These are phyloP conservation scores for Manis crassicaudata DNA, from an alignment of 2,797 vertebrate genomes.

Conservation along the genomic window DNA sequence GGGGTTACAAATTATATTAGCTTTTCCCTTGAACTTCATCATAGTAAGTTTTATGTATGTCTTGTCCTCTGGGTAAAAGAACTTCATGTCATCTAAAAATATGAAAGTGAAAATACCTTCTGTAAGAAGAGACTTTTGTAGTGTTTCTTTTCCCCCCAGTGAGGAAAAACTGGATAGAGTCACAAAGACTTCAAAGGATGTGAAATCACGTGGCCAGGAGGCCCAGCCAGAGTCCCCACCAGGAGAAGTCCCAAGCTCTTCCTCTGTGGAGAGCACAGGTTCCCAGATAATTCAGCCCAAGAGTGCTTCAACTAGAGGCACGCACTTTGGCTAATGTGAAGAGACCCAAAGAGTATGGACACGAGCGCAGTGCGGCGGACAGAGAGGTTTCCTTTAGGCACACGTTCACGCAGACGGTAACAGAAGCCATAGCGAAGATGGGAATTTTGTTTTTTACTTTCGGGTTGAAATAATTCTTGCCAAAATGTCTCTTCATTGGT, in stretches of 20 bases:
- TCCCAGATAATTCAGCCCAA: not conserved
- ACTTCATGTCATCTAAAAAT: not conserved
- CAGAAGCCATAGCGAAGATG: not conserved
- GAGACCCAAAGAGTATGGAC: not conserved
- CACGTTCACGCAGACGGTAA: not conserved
- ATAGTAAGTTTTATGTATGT: not conserved
- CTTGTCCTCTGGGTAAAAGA: not conserved
- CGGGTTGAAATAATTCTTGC: constrained; percentile 6
- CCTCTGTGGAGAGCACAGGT: not conserved
- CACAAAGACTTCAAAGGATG: not conserved
- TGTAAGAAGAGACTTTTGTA: not conserved
- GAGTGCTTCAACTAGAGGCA: not conserved
- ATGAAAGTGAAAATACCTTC: constrained; percentile 26
- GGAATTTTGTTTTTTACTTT: constrained; percentile 4
- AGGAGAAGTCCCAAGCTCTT: not conserved
- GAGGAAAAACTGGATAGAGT: not conserved
- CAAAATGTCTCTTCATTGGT: not conserved
- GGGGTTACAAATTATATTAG: not conserved
- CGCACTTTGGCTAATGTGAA: not conserved
- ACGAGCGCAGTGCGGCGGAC: not conserved
- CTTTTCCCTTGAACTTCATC: not conserved
- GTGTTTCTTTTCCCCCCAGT: not conserved
- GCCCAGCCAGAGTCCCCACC: not conserved
- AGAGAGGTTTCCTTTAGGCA: not conserved
- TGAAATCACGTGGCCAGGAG: not conserved